Evolutionary conservation across 2,797 vertebrate species (phyloP).

Genomic region (Ctenopoma multispine): DNA sequence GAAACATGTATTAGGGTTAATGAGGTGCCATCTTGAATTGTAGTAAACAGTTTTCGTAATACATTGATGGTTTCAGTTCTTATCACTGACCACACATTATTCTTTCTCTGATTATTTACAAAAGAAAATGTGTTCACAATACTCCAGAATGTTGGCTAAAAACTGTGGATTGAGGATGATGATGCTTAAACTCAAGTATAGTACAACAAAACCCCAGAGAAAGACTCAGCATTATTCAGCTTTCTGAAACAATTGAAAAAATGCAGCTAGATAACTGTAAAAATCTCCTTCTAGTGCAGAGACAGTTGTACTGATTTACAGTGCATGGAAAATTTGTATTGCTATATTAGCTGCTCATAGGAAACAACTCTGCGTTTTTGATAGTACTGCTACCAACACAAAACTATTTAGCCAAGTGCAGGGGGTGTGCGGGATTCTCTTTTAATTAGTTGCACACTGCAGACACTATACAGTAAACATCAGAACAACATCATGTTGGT

Average conservation of each 20-base stretch:
- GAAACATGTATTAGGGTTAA: background rate
- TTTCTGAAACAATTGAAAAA: background rate
- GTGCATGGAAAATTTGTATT: background rate
- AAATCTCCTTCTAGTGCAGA: background rate
- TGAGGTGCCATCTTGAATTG: background rate
- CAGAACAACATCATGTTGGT: no score
- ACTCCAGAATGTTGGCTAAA: background rate
- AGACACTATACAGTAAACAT: no score
- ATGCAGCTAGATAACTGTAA: background rate
- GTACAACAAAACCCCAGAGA: background rate
- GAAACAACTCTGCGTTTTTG: background rate
- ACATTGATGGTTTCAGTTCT: background rate
- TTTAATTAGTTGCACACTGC: no score
- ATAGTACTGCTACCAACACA: background rate
- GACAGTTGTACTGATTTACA: background rate
- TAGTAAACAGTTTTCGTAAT: background rate
- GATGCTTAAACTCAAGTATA: background rate
- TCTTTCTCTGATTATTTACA: background rate
- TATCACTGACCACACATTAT: background rate
- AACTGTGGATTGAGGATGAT: background rate
- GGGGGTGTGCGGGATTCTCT: no score
- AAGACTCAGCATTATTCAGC: background rate
- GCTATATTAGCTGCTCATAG: background rate
- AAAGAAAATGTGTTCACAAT: background rate
- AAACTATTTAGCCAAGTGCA: background rate